phyloP scores from a whole-genome alignment of 2,888 invertebrate species.

The Amiota minor region DNA sequence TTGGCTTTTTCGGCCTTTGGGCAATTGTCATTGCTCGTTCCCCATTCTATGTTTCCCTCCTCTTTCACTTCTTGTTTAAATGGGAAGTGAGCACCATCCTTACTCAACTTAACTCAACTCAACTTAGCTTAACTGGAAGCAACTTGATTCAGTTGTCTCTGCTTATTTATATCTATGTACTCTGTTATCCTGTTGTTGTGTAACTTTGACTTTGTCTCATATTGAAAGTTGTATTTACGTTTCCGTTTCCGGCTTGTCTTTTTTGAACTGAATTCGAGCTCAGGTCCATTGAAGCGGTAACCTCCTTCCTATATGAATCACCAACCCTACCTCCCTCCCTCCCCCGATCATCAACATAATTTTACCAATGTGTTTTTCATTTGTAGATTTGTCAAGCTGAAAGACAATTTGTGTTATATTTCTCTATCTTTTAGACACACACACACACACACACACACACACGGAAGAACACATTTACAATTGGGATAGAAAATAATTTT shows the following conservation, averaged over 20 bases:
- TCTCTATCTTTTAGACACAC: not conserved
- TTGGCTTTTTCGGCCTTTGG: constrained; percentile 18
- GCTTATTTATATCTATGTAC: not conserved
- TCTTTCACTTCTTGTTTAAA: not conserved
- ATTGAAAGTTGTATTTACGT: constrained; percentile 68
- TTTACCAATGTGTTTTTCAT: constrained; percentile 6
- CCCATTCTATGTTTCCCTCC: not conserved
- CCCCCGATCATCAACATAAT: not conserved
- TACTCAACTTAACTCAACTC: not conserved
- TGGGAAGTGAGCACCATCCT: constrained; percentile 45
- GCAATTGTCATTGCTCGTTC: constrained; percentile 39
- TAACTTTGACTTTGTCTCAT: constrained; percentile 42
- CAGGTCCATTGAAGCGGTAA: constrained; percentile 18
- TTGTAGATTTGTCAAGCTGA: constrained; percentile 13
- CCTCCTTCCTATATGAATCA: not conserved
- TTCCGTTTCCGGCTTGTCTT: constrained; percentile 67
- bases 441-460: not conserved
- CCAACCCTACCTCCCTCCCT: not conserved
- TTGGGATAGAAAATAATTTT: constrained; percentile 5
- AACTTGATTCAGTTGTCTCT: constrained; percentile 7
- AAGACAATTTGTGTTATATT: constrained; percentile 27
- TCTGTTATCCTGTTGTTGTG: constrained; percentile 10
- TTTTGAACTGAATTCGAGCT: not conserved
- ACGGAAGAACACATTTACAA: no score
- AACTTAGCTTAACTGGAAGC: not conserved